These are phyloP conservation scores for Hetaerina titia DNA, from an alignment of 2,888 invertebrate species.

Conservation along the genomic window DNA sequence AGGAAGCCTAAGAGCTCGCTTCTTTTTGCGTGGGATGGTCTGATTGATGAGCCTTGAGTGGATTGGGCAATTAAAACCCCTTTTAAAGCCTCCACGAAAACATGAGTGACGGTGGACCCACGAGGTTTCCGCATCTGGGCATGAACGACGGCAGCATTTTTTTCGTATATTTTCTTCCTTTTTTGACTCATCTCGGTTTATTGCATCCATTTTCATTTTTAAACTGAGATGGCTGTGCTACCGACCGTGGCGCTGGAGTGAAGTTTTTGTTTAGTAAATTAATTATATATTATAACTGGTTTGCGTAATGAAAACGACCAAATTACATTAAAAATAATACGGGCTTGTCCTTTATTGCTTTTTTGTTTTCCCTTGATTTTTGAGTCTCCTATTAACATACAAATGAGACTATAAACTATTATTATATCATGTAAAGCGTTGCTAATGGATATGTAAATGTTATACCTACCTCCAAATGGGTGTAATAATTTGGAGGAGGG, in stretches of 20 bases:
- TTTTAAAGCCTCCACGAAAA: constrained; percentile 52
- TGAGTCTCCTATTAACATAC: too few species aligned
- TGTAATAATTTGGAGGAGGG: too few species aligned
- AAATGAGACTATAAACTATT: too few species aligned
- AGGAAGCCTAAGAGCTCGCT: constrained; percentile 7
- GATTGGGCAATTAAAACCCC: constrained; percentile 62
- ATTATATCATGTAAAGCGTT: too few species aligned
- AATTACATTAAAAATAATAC: too few species aligned
- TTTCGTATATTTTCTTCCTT: not conserved
- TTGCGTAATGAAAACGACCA: too few species aligned
- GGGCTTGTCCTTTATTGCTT: too few species aligned
- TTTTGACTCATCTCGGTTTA: not conserved
- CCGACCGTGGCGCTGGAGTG: not conserved
- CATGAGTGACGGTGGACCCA: constrained; percentile 54
- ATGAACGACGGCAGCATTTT: not conserved
- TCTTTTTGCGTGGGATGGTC: constrained; percentile 57
- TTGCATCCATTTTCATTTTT: not conserved
- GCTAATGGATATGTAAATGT: too few species aligned
- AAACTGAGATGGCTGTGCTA: not conserved
- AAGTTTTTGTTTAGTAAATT: too few species aligned
- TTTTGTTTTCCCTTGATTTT: too few species aligned
- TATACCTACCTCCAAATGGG: too few species aligned
- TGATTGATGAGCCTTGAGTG: constrained; percentile 65
- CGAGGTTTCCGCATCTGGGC: not conserved
- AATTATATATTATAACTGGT: too few species aligned